A percentile compares a stretch with the other conserved stretches of the same genome.
phyloP scores from a whole-genome alignment of 2,797 vertebrate genomes.

The Falco columbarius region DNA sequence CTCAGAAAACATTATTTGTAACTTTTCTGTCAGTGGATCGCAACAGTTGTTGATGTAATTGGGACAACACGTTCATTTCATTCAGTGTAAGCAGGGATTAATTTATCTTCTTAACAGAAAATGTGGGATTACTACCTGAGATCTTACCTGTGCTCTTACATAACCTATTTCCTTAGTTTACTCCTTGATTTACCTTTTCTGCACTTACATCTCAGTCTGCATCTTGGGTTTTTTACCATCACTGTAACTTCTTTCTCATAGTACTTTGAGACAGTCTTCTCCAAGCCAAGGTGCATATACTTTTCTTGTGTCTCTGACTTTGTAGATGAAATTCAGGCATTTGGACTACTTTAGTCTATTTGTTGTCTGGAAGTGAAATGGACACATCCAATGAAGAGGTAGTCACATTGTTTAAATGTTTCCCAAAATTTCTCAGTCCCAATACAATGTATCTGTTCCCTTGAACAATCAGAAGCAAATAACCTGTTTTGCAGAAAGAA shows the following conservation, averaged over 20 bases:
- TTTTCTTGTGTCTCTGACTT: neutral
- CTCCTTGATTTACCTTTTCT: neutral
- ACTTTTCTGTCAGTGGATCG: neutral
- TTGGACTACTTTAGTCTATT: neutral
- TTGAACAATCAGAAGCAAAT: neutral
- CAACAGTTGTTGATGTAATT: neutral
- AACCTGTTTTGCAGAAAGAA: neutral
- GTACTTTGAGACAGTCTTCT: neutral
- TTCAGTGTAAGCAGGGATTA: neutral
- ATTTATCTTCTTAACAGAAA: neutral
- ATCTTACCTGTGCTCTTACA: neutral
- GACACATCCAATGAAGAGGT: neutral
- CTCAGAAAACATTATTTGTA: neutral
- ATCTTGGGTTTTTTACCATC: neutral
- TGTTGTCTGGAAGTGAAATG: neutral
- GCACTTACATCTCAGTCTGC: neutral
- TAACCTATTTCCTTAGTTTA: neutral
- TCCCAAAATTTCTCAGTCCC: neutral
- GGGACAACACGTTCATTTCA: neutral
- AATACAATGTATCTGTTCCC: neutral
- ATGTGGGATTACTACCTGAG: neutral
- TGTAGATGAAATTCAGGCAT: neutral
- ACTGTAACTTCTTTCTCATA: neutral
- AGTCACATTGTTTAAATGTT: neutral
- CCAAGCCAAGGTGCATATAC: neutral